Base-by-base conservation (phyloP, 2,888 invertebrate species). In the Protophormia terraenovae region DNA sequence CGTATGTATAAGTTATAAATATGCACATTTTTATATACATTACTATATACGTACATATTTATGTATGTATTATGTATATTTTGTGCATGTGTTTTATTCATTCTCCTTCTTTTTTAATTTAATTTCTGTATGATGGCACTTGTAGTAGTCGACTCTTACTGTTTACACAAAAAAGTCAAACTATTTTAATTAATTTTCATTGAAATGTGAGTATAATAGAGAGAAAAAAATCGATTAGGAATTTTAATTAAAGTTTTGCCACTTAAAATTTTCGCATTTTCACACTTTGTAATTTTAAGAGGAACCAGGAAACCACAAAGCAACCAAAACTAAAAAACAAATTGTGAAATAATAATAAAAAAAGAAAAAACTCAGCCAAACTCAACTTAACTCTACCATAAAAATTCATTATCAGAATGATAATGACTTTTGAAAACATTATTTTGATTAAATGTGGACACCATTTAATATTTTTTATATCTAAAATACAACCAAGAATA, bases 221-320 rank as follows among this genome's bases (percentile, higher is more conserved):
- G 38, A 75, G 27, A 60, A 53, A 62, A 60, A 79, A 80, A 64
- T 66, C 66, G 58, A 75, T 83, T 64, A 66, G 72, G 76, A 84
- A 76, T 76, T 84, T 84, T 87, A 83, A 86, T 87, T 82, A 80
- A 80, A 86, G 69, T 84, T 84, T 73, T 84, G 55, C 79, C 79
- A 86, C 87, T 87, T 77, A 53, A 83, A 73, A 83, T 55, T 47
- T 82, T 47, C 22, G 22, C 16, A 53, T 27, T 50, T 47, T 77
- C 29, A 64, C 58, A 69, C 60, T 73, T 69, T 14, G 22, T 47
- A 1, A 22, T 66, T 66, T n/a, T 10, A 71, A 71, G 50, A 38
- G 64, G 62, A 45, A 32, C 45, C 4, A 29, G 29, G 29, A 55
- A 45, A 55, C 75, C 69, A 76, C n/a, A 29, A 29, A 32, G 29